Conservation (phyloP, 1,140 invertebrate species). For the Idris sp. region DNA sequence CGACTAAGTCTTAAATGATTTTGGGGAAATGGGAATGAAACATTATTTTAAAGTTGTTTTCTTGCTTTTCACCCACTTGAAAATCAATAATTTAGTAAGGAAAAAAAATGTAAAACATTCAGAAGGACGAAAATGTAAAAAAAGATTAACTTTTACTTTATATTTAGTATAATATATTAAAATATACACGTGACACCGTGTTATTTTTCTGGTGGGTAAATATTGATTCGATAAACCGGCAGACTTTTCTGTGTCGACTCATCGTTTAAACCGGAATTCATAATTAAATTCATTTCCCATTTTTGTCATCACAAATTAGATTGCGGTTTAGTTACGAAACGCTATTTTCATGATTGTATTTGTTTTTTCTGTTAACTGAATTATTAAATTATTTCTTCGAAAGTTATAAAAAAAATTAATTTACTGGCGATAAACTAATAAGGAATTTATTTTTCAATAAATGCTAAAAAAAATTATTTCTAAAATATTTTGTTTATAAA, state of each 20-base stretch:
- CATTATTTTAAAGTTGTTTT: constrained; percentile 26
- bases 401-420: no score
- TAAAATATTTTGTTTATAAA: no score
- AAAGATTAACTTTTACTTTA: no score
- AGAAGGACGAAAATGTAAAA: no score
- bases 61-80: not conserved
- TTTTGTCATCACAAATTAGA: not conserved
- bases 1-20: constrained; percentile 22
- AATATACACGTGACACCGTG: not conserved
- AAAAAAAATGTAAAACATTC: no score
- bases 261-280: not conserved
- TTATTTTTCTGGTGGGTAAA: constrained; percentile 4
- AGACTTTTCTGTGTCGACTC: not conserved
- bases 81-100: no score
- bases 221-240: constrained; percentile 1
- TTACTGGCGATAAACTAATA: no score
- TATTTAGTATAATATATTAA: no score
- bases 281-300: not conserved
- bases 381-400: not conserved
- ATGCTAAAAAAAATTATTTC: no score
- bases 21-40: constrained; percentile 6
- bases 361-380: no score
- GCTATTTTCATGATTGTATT: not conserved
- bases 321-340: no score
- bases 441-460: no score